These are phyloP conservation scores for Excalfactoria chinensis DNA, from an alignment of 2,113 vertebrate species.

Conservation along the genomic window DNA sequence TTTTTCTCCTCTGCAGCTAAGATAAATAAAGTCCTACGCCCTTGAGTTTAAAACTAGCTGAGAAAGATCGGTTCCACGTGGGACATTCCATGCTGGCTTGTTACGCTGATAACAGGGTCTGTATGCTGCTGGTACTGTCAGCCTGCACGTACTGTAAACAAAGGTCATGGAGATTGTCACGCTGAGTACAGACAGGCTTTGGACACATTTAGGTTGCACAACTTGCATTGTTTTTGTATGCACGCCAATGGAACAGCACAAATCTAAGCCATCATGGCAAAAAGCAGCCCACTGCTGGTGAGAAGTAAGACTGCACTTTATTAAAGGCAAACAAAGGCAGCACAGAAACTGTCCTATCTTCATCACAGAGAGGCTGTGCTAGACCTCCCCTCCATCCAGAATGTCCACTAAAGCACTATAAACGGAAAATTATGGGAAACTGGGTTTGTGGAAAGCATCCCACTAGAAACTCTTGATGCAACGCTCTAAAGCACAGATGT, in stretches of 20 bases:
- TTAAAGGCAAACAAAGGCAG: not conserved
- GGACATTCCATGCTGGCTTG: not conserved
- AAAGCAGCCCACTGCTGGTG: not conserved
- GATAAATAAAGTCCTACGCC: not conserved
- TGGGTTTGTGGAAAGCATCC: not conserved
- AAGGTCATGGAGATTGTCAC: not conserved
- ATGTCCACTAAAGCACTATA: not conserved
- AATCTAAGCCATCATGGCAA: not conserved
- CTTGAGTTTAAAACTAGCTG: slow-evolving; percentile 22
- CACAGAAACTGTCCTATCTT: not conserved
- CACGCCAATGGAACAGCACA: not conserved
- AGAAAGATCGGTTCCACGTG: not conserved
- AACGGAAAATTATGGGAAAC: not conserved
- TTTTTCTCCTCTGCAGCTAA: not conserved
- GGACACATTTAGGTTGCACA: not conserved
- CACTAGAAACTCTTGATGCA: not conserved
- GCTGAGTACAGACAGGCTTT: not conserved
- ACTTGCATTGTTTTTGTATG: slow-evolving; percentile 2
- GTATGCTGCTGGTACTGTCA: not conserved
- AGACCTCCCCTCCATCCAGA: not conserved
- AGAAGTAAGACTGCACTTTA: not conserved
- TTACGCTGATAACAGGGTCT: not conserved
- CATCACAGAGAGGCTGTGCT: not conserved
- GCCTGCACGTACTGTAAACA: not conserved
- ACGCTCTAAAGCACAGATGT: not conserved